Base-by-base conservation (phyloP, 2,113 vertebrate genomes). In the Mastomys natalensis region DNA sequence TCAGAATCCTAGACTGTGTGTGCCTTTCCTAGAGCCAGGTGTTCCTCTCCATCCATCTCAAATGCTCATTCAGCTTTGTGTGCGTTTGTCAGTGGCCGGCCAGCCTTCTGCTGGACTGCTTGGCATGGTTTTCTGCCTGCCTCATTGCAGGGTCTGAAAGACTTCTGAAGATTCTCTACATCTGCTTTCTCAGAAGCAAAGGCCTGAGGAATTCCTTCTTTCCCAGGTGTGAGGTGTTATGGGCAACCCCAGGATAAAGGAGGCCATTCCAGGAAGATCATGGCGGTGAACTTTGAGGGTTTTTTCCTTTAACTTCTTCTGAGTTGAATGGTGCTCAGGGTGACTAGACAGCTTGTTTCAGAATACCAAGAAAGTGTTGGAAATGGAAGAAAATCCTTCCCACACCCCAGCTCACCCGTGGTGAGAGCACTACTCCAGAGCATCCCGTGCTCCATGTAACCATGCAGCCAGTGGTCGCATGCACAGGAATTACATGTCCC, bases 371-470 rank as follows among this genome's bases (percentile, higher is more conserved):
- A 92, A 48, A 45, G 84, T 40, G 58, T 87, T 78, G 37, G 43
- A 95, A 72, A 13, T 95, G 82, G 70, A 95, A 97, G 58, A 74
- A 17, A 95, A 1, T 87, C 73, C 90, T 85, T 31, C 0, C 9
- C 45, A 24, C 66, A 96, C 37, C 6, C 81, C 72, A 16, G 76
- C 58, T 89, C 70, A 1, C 4, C 19, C 31, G 34, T 40, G 29
- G 62, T 88, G 64, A 34, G 62, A 90, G n/a, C 40, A 24, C 19
- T 81, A 0, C 12, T 58, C 73, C 13, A 26, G 78, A 68, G 45
- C 4, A 1, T 7, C 24, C 80, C 34, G 26, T 53, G 53, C 53
- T 5, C 7, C 40, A n/a, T 45, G 73, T 19, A 58, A 19, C 55
- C 55, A 60, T n/a, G 80, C 2, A 4, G 29, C 43, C 40, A n/a